Evolutionary conservation across 2,888 invertebrate species (phyloP).

Genomic region (Petrolisthes manimaculis): DNA sequence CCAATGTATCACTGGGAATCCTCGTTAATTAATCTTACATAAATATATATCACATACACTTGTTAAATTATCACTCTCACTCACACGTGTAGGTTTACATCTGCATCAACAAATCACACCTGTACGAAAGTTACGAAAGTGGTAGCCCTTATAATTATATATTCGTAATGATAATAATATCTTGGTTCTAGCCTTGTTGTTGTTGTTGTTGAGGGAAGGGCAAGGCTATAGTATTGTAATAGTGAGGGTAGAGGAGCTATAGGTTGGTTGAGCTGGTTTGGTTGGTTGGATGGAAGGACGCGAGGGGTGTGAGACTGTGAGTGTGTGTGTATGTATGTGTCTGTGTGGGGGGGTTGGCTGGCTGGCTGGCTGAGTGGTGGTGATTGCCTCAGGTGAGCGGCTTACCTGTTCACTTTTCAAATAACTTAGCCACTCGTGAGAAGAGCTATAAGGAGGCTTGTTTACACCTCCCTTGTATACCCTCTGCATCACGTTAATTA

Average conservation of each 20-base stretch:
- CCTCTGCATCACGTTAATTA: neutral
- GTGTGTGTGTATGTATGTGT: neutral
- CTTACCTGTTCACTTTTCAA: slow-evolving; percentile 53
- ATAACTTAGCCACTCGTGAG: neutral
- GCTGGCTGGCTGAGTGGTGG: slow-evolving; percentile 29
- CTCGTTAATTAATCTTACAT: too few relatives aligned
- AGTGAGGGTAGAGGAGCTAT: neutral
- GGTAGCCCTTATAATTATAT: too few relatives aligned
- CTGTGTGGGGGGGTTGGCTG: slow-evolving; percentile 33
- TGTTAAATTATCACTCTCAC: too few relatives aligned
- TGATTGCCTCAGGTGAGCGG: slow-evolving; percentile 52
- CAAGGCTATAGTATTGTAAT: neutral
- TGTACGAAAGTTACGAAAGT: too few relatives aligned
- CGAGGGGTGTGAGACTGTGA: slow-evolving; percentile 32
- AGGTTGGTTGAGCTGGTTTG: too few relatives aligned
- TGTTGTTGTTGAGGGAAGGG: too few relatives aligned
- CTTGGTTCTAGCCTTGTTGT: too few relatives aligned
- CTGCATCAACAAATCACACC: too few relatives aligned
- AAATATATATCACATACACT: too few relatives aligned
- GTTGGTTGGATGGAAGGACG: slow-evolving; percentile 33
- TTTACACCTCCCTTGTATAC: neutral
- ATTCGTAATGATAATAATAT: too few relatives aligned
- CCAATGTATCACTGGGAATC: too few relatives aligned
- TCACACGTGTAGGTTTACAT: too few relatives aligned
- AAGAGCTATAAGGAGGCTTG: neutral